Evolutionary conservation across 2,113 vertebrate species (phyloP).

Genomic region (Alaudala cheleensis): DNA sequence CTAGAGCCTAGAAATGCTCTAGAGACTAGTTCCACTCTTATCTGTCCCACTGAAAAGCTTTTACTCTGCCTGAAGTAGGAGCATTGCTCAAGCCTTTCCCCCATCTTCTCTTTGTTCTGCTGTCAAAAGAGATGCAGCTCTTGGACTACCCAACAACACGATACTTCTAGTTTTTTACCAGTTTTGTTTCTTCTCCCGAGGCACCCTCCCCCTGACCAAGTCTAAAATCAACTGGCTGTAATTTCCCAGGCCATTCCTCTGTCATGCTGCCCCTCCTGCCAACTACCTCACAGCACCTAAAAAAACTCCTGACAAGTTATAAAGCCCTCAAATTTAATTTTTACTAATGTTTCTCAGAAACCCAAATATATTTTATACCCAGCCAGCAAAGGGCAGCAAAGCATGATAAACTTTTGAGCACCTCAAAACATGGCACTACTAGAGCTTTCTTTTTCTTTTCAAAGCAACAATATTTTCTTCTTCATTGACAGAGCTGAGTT

Average conservation of each 20-base stretch:
- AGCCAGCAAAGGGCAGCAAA: neutral
- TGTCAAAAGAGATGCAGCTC: neutral
- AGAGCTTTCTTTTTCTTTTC: neutral
- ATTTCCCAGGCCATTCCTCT: neutral
- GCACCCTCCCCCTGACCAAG: neutral
- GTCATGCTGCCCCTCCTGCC: neutral
- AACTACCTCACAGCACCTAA: neutral
- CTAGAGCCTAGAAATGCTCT: neutral
- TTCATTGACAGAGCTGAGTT: neutral
- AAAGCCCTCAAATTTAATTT: neutral
- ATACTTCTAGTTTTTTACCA: neutral
- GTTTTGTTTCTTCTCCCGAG: neutral
- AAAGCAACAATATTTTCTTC: neutral
- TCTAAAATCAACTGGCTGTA: neutral
- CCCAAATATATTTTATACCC: neutral
- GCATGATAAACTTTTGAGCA: neutral
- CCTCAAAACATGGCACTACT: neutral
- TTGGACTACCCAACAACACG: neutral
- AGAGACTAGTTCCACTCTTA: neutral
- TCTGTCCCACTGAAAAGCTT: neutral
- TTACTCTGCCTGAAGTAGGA: neutral
- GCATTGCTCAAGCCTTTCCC: neutral
- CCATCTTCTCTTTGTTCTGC: neutral
- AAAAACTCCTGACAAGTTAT: neutral
- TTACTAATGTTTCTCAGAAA: neutral